These are phyloP conservation scores for Parauchenoglanis punctatus DNA, from an alignment of 2,797 vertebrate genomes.

Conservation along the genomic window DNA sequence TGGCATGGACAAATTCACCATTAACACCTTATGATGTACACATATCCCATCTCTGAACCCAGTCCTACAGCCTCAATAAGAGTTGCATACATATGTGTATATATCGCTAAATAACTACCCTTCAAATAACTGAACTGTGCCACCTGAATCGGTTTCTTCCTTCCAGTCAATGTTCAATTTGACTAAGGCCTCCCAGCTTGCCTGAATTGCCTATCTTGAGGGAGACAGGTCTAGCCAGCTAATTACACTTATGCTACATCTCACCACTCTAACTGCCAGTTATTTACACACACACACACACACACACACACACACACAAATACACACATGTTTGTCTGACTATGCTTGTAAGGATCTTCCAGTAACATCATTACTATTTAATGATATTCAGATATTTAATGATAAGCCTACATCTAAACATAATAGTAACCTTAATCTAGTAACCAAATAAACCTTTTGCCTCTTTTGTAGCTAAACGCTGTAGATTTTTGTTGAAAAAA, in stretches of 20 bases:
- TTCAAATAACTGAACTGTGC: not conserved
- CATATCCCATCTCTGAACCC: not conserved
- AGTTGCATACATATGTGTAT: not conserved
- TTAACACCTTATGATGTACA: not conserved
- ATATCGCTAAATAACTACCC: no score
- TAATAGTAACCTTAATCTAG: not conserved
- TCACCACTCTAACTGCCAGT: not conserved
- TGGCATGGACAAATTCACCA: not conserved
- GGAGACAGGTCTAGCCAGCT: not conserved
- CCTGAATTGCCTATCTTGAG: conserved; percentile 13
- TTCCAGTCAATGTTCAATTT: not conserved
- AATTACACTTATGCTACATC: conserved; percentile 1
- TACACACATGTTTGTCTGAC: not conserved
- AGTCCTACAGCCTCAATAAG: not conserved
- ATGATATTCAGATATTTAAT: not conserved
- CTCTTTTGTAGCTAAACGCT: not conserved
- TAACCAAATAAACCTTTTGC: not conserved
- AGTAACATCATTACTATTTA: not conserved
- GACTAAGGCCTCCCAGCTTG: not conserved
- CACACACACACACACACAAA: not conserved
- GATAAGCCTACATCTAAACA: not conserved
- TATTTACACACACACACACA: not conserved
- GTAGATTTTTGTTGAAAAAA: not conserved
- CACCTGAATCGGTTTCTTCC: not conserved
- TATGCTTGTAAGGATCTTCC: not conserved